These are phyloP conservation scores for Zoanthus solanderi DNA, from an alignment of 92 coral and sea anemone species.

Conservation along the genomic window DNA sequence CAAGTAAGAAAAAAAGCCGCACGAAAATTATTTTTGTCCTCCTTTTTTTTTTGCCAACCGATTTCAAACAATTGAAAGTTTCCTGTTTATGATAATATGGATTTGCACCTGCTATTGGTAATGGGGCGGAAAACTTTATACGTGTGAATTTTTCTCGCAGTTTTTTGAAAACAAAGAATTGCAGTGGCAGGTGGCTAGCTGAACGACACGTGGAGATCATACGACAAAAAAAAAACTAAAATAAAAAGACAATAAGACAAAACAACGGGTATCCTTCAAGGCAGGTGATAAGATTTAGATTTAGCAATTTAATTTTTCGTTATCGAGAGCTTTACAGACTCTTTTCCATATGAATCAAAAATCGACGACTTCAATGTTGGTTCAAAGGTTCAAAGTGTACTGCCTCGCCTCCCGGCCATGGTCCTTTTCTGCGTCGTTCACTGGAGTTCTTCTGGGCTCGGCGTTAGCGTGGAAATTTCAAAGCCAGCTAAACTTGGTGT, in stretches of 20 bases:
- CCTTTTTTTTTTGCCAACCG: not conserved
- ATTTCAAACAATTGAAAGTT: not conserved
- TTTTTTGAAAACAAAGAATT: no score
- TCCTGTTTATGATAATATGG: not conserved
- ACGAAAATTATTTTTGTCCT: no score
- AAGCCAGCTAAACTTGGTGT: slow-evolving; percentile 54
- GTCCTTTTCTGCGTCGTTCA: slow-evolving; percentile 76
- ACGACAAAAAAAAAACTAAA: no score
- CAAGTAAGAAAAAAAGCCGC: no score
- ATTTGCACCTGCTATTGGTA: not conserved
- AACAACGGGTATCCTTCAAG: no score
- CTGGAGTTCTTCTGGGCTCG: slow-evolving; percentile 64
- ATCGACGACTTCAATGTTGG: not conserved
- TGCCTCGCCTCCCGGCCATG: slow-evolving; percentile 70
- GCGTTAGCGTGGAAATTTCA: slow-evolving; percentile 67
- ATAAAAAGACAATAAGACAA: no score
- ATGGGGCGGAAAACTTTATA: not conserved
- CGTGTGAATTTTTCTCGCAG: not conserved
- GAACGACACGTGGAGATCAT: no score
- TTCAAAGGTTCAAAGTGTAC: slow-evolving; percentile 53
- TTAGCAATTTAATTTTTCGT: not conserved
- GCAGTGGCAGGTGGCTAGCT: no score
- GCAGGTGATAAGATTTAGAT: not conserved
- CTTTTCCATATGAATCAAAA: not conserved
- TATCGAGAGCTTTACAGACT: not conserved